A percentile compares a stretch with the other conserved stretches of the same genome.
These are phyloP conservation scores for Aldrovandia affinis DNA, from an alignment of 2,797 vertebrate genomes.

Conservation along the genomic window DNA sequence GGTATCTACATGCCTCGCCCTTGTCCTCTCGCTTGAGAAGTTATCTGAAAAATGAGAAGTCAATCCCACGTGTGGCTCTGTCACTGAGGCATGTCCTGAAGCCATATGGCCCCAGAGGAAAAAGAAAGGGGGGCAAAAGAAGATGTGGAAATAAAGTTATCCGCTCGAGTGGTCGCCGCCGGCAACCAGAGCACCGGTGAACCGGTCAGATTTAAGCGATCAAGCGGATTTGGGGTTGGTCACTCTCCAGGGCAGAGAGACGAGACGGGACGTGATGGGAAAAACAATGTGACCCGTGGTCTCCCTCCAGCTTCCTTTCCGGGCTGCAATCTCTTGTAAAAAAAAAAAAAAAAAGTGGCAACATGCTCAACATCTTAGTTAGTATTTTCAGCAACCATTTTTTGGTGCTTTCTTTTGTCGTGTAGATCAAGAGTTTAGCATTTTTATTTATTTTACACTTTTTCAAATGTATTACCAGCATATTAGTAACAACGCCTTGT, in stretches of 20 bases:
- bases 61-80: conserved; percentile 1
- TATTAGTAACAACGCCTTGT: not conserved
- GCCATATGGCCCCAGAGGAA: conserved; percentile 73
- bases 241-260: conserved; percentile 33
- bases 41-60: conserved; percentile 79
- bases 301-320: conserved; percentile 38
- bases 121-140: conserved; percentile 51
- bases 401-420: not conserved
- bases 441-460: not conserved
- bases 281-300: conserved; percentile 35
- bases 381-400: not conserved
- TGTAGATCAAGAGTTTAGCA: not conserved
- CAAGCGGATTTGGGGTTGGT: conserved; percentile 35
- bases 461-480: not conserved
- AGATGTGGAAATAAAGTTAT: conserved; percentile 73
- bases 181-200: conserved; percentile 65
- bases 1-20: conserved; percentile 44
- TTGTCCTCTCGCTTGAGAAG: conserved; percentile 76
- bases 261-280: conserved; percentile 39
- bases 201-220: conserved; percentile 43
- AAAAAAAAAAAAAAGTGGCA: conserved; percentile 52
- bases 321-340: conserved; percentile 45
- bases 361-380: not conserved
- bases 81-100: conserved; percentile 55
- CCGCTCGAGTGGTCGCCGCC: conserved; percentile 66